phyloP scores from a whole-genome alignment of 37 sponge, comb jelly and placozoan species.

The Dysidea cf. avara region DNA sequence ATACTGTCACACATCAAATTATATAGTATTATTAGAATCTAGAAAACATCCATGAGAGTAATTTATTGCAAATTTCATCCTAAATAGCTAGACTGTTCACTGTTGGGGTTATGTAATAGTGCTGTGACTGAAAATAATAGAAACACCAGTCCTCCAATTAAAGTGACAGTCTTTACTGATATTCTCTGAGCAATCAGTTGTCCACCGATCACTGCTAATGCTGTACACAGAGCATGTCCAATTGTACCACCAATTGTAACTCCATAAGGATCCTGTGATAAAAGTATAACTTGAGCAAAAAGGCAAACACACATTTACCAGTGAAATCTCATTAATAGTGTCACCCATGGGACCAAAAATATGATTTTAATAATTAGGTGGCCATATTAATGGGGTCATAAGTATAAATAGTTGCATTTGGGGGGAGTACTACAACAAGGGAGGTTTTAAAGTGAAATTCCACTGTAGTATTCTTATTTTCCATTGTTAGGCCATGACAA shows the following conservation, averaged over 20 bases:
- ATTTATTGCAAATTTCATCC: no score
- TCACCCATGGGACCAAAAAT: no score
- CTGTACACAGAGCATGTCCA: slow-evolving; percentile 95
- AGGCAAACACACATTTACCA: background rate
- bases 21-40: no score
- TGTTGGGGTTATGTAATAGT: slow-evolving; percentile 48
- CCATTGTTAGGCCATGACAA: no score
- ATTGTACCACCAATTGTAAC: slow-evolving; percentile 89
- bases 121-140: slow-evolving; percentile 91
- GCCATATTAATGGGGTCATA: no score
- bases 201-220: slow-evolving; percentile 94
- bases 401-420: background rate
- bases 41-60: no score
- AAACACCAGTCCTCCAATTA: slow-evolving; percentile 96
- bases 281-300: no score
- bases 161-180: slow-evolving; percentile 89
- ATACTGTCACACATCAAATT: no score
- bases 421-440: no score
- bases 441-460: no score
- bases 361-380: no score
- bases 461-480: no score
- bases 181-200: slow-evolving; percentile 94
- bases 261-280: slow-evolving; percentile 81
- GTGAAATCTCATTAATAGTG: background rate
- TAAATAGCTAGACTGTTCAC: background rate